Percentiles rank a stretch among this genome's conserved stretches.
phyloP scores from a whole-genome alignment of 2,797 vertebrate species.

The Pseudocheirus occidentalis region DNA sequence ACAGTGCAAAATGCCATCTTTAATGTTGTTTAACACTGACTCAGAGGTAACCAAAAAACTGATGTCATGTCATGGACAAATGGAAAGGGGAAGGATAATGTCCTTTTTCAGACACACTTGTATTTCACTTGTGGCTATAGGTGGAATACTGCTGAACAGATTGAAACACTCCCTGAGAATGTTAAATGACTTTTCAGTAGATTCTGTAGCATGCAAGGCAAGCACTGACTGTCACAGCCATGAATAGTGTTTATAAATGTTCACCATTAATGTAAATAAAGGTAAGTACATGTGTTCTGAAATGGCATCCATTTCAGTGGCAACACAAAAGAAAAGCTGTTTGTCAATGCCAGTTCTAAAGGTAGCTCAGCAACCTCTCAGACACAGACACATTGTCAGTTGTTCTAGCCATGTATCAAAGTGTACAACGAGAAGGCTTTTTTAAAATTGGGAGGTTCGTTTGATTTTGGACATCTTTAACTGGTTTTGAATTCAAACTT shows the following conservation, averaged over 20 bases:
- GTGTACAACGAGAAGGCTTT: neutral
- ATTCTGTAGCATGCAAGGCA: constrained; percentile 47
- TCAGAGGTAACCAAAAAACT: constrained; percentile 51
- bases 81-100: constrained; percentile 32
- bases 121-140: constrained; percentile 50
- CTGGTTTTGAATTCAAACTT: neutral
- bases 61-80: constrained; percentile 34
- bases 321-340: constrained; percentile 26
- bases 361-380: constrained; percentile 52
- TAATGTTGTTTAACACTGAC: constrained; percentile 43
- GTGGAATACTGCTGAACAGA: constrained; percentile 34
- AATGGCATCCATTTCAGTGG: constrained; percentile 56
- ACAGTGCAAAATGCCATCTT: constrained; percentile 32
- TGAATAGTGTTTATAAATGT: constrained; percentile 38
- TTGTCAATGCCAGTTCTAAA: constrained; percentile 62
- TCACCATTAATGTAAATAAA: constrained; percentile 42
- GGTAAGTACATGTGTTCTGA: neutral
- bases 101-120: constrained; percentile 23
- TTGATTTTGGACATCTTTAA: neutral
- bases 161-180: constrained; percentile 30
- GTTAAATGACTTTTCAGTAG: constrained; percentile 48
- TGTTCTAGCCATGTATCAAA: constrained; percentile 41
- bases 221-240: constrained; percentile 28
- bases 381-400: constrained; percentile 44
- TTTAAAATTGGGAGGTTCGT: constrained; percentile 21